Percentiles rank a stretch among this genome's conserved stretches.
These are phyloP conservation scores for Agonopterix arenella DNA, from an alignment of 2,888 invertebrate genomes.

Conservation along the genomic window DNA sequence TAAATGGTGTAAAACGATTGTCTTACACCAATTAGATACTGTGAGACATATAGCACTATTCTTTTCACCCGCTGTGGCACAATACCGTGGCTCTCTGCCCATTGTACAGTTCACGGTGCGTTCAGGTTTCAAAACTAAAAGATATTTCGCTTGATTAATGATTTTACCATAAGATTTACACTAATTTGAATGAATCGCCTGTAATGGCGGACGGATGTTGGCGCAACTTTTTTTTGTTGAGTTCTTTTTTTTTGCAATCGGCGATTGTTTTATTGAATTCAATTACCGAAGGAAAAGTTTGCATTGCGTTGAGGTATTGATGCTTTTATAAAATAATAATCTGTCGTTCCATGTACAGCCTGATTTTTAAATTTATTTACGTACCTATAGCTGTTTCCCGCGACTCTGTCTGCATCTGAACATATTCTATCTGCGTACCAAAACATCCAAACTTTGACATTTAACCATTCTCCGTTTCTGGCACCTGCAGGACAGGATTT, in stretches of 20 bases:
- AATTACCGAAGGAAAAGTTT: no score
- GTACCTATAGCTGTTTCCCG: no score
- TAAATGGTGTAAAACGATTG: conserved; percentile 47
- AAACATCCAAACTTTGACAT: no score
- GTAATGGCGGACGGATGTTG: conserved; percentile 9
- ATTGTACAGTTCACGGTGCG: conserved; percentile 8
- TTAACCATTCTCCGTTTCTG: no score
- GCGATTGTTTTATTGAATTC: no score
- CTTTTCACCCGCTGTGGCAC: conserved; percentile 5
- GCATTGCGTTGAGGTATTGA: no score
- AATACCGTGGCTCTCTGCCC: conserved; percentile 3
- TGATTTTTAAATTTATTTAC: no score
- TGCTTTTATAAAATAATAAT: no score
- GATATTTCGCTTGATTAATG: conserved; percentile 64
- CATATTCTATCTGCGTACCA: no score
- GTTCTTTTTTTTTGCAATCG: not conserved
- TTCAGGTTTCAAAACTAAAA: conserved; percentile 11
- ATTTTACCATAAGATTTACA: conserved; percentile 65
- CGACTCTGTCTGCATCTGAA: no score
- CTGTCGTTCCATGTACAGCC: no score
- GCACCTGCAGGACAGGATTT: no score
- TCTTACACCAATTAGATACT: conserved; percentile 34
- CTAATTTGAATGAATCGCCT: conserved; percentile 17
- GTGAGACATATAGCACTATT: conserved; percentile 38
- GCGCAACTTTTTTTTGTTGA: conserved; percentile 2